Evolutionary conservation across 2,113 vertebrate species (phyloP).

Genomic region (Sphaerodactylus townsendi): DNA sequence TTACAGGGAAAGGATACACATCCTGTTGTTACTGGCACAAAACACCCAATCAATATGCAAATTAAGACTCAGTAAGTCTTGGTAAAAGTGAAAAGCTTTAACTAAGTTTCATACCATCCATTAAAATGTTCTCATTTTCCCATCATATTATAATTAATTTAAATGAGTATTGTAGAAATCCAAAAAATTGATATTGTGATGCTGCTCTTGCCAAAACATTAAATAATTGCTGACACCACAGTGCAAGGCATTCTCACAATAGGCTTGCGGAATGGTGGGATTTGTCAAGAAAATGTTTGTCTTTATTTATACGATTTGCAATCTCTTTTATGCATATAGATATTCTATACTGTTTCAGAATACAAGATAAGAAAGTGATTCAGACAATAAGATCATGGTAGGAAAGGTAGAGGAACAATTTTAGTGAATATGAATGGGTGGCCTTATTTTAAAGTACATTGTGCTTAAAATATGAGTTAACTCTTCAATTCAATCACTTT

Average conservation of each 20-base stretch:
- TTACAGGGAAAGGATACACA: background rate
- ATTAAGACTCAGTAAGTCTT: background rate
- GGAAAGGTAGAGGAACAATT: background rate
- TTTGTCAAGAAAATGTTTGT: background rate
- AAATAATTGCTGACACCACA: fast-evolving
- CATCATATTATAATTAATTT: slow-evolving; percentile 17
- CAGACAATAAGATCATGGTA: fast-evolving
- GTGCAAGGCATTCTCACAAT: background rate
- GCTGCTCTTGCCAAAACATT: background rate
- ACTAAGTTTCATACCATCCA: background rate
- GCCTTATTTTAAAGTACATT: background rate
- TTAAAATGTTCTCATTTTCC: background rate
- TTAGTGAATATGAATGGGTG: background rate
- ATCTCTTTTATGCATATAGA: background rate
- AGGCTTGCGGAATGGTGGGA: background rate
- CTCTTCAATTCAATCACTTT: background rate
- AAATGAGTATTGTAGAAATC: background rate
- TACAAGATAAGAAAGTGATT: background rate
- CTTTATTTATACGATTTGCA: background rate
- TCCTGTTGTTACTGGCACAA: background rate
- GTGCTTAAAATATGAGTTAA: background rate
- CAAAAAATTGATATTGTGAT: background rate
- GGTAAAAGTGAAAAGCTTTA: background rate
- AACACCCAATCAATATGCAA: slow-evolving; percentile 24
- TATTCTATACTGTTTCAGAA: fast-evolving